Evolutionary conservation across 2,888 invertebrate genomes (phyloP), one percentile per base, ranked within the genome.

Genomic region (Lithophane semibrunnea): DNA sequence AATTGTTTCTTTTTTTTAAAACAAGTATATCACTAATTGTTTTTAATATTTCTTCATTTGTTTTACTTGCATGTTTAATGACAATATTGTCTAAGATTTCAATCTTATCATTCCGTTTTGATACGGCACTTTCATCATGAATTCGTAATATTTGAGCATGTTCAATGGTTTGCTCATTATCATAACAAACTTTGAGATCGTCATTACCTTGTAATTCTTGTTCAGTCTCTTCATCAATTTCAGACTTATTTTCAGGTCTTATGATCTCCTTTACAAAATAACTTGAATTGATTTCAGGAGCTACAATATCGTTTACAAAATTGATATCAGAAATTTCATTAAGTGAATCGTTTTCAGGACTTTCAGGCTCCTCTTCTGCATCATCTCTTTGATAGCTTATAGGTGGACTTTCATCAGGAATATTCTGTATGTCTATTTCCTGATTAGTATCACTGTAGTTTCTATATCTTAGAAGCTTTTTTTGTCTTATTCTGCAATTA

Each of bases 401-500:
- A 21, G 1, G 5, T n/a, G 16, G 1, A 54, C 18, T 24, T 52
- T 64, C 9, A 47, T 61, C 16, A 37, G 49, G 67, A 21, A 68
- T 67, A 49, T 70, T 69, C 61, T 69, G 47, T 37, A 66, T 52
- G 13, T 52, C 29, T n/a, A 42, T 44, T 72, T 85, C 79, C 65
- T 82, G 66, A 37, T 56, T 42, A 10, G 61, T 54, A 49, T 64
- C 42, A 18, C 21, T 71, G 16, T 18, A 68, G 44, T 8, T 47
- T 54, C 73, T 79, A 9, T 91, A 88, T 8, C 92, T 58, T 16
- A 70, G 5, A 13, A 61, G 91, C 78, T 93, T 92, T 0, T 94
- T 94, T 65, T 93, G 92, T 68, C 93, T 93, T n/a, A 93, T 91
- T 83, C 90, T 92, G 60, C 90, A 92, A 7, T 89, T 77, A 56